These are phyloP conservation scores for Teleiodes luculella DNA, from an alignment of 2,888 invertebrate genomes.

Conservation along the genomic window DNA sequence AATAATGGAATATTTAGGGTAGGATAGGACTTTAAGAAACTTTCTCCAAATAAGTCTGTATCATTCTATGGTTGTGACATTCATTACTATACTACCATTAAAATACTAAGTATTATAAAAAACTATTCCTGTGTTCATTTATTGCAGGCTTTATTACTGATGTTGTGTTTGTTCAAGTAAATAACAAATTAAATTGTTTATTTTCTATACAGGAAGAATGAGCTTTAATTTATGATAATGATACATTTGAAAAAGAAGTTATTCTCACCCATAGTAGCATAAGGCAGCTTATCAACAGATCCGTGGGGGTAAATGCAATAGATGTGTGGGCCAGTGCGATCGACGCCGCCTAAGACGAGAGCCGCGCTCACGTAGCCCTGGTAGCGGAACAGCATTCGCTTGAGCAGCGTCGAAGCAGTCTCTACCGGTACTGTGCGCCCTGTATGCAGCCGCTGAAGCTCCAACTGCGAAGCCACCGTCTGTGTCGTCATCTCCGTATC, in stretches of 20 bases:
- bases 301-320: conserved; percentile 97
- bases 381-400: conserved; percentile 96
- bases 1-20: too few species aligned
- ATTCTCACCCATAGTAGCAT: conserved; percentile 94
- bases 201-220: too few species aligned
- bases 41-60: too few species aligned
- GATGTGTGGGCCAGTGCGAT: conserved; percentile 92
- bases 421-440: conserved; percentile 93
- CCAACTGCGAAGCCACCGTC: conserved; percentile 95
- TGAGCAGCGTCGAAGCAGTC: conserved; percentile 93
- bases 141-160: too few species aligned
- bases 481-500: conserved; percentile 97
- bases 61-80: too few species aligned
- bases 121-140: too few species aligned
- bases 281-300: conserved; percentile 94
- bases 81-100: too few species aligned
- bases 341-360: conserved; percentile 96
- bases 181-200: too few species aligned
- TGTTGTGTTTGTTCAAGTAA: too few species aligned
- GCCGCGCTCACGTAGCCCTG: conserved; percentile 98
- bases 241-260: neutral
- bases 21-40: too few species aligned
- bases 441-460: conserved; percentile 94
- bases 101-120: too few species aligned
- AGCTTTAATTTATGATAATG: too few species aligned